Base-by-base conservation (phyloP, 2,888 invertebrate species). In the Caenorhabditis doughertyi region DNA sequence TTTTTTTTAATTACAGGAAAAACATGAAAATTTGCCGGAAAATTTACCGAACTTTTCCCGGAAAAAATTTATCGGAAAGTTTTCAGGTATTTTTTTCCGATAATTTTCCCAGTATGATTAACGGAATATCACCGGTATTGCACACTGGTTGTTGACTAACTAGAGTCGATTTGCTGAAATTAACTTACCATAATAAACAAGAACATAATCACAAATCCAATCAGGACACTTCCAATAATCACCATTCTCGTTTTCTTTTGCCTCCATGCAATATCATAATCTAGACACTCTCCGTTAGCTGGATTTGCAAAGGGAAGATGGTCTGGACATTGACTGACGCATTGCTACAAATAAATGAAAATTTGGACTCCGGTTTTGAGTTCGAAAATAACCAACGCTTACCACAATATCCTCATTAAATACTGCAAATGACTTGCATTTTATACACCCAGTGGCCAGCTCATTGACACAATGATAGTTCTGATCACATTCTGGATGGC, bases 401-500 rank as follows among this genome's bases (percentile, higher is more conserved):
- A 71, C 79, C 47, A 35, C 49, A 27, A 47, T 27, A 27, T 70
- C 65, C 1, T 64, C 65, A 27, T 27, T 44, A 4, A 35, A 18
- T 2, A 79, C 49, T 0, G 21, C 27, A 18, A 39, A 47, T n/a
- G 58, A 44, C 51, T 73, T 79, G 32, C 83, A 83, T 27, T 60
- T 70, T 11, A 0, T n/a, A 42, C 83, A 80, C 13, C 77, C 80
- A n/a, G 77, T 73, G 0, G 81, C 58, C 16, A 68, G 53, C 0
- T 9, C 65, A 32, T 79, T 62, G 4, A 27, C 18, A 56, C 89
- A 90, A 13, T 73, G 72, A 47, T 79, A 79, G 32, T 86, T 84
- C 65, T 81, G 80, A 72, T 90, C 89, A 74, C 90, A 90, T 35
- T 81, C 55, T 2, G 51, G 42, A 53, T 83, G 81, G 42, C 86